Conservation (phyloP, 2,888 invertebrate genomes). For the Prenolepis imparis region DNA sequence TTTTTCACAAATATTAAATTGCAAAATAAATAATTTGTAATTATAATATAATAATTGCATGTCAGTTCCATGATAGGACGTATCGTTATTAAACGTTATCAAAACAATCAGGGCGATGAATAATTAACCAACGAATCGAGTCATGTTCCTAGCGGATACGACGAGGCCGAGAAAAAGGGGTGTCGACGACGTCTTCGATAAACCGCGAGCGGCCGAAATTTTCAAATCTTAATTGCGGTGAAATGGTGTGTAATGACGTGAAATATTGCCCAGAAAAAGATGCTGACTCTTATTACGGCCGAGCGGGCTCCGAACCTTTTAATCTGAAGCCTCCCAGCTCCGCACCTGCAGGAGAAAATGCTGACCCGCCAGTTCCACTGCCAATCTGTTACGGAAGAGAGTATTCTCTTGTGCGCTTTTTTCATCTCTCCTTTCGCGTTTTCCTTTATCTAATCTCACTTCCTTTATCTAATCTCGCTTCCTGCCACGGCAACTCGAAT, state of each 20-base stretch:
- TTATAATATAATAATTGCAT: not conserved
- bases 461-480: no score
- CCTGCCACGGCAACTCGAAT: slow-evolving; percentile 8
- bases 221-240: slow-evolving; percentile 83
- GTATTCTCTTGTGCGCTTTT: slow-evolving; percentile 40
- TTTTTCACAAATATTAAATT: not conserved
- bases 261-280: slow-evolving; percentile 83
- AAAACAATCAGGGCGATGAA: not conserved
- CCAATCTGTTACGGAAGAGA: slow-evolving; percentile 80
- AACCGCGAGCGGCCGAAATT: slow-evolving; percentile 70
- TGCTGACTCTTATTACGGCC: slow-evolving; percentile 84
- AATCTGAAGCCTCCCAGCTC: slow-evolving; percentile 76
- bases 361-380: slow-evolving; percentile 81
- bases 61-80: no score
- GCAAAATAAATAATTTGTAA: not conserved
- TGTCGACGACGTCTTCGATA: slow-evolving; percentile 63
- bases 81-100: not conserved
- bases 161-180: slow-evolving; percentile 1
- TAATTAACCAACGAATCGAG: slow-evolving; percentile 26
- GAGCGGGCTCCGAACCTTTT: slow-evolving; percentile 78
- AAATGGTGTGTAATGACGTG: slow-evolving; percentile 83
- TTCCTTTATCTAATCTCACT: slow-evolving; percentile 25
- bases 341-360: slow-evolving; percentile 76
- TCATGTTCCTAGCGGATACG: not conserved
- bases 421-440: slow-evolving; percentile 35